Percentiles rank a stretch among this genome's conserved stretches.
Conservation (phyloP, 2,797 vertebrate species). For the Telmatherina bonti region DNA sequence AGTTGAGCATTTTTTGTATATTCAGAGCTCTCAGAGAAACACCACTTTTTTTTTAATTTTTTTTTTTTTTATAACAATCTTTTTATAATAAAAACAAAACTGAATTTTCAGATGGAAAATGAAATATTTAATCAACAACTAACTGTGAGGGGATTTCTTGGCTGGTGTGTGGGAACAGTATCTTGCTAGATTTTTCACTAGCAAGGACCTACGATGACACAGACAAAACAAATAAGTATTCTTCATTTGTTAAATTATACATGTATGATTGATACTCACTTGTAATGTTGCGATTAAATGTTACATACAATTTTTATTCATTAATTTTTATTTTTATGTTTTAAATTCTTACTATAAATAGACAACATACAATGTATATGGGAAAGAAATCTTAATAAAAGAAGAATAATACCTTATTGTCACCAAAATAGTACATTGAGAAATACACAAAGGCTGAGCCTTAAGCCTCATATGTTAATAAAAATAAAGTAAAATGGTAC, state of each 20-base stretch:
- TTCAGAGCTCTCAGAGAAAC: slow-evolving; percentile 15
- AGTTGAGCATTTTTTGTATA: slow-evolving; percentile 9
- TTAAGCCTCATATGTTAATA: too few relatives aligned
- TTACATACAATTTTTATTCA: background rate
- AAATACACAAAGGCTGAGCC: too few relatives aligned
- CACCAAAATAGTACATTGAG: too few relatives aligned
- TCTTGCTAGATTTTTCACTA: background rate
- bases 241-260: background rate
- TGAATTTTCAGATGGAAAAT: too few relatives aligned
- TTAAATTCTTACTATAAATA: too few relatives aligned
- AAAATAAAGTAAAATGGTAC: background rate
- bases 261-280: background rate
- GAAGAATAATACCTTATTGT: too few relatives aligned
- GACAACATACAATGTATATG: too few relatives aligned
- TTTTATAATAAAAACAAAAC: too few relatives aligned
- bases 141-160: background rate
- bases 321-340: background rate
- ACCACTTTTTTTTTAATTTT: background rate
- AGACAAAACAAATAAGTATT: background rate
- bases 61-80: background rate
- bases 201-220: background rate
- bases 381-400: too few relatives aligned
- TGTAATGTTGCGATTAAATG: background rate
- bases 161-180: background rate
- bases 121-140: background rate